Conservation (phyloP, 2,113 vertebrate species). For the Cardinalis cardinalis region DNA sequence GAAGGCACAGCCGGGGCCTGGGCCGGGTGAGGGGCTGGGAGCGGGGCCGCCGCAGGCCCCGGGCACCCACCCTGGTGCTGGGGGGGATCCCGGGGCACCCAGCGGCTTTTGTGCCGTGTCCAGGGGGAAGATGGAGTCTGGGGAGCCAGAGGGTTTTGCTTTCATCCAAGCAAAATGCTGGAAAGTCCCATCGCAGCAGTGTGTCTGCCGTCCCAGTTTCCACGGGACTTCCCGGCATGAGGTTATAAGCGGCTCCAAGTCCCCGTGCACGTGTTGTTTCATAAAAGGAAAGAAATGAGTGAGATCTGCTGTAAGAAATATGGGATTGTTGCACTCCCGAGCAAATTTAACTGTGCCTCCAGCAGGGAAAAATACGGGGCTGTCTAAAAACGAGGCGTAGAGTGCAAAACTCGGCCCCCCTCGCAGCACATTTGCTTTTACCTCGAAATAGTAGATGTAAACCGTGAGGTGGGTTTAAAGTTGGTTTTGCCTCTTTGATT, state of each 20-base stretch:
- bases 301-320: neutral
- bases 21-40: neutral
- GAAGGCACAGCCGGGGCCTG: conserved; percentile 37
- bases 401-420: neutral
- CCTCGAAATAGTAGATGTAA: neutral
- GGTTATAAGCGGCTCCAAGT: neutral
- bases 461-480: neutral
- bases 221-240: neutral
- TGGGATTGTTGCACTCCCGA: neutral
- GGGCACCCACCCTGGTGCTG: neutral
- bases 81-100: neutral
- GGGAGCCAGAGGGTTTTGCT: neutral
- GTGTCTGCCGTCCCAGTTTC: neutral
- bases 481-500: neutral
- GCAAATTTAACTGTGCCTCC: neutral
- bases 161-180: neutral
- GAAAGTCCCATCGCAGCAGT: neutral
- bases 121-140: neutral
- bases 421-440: neutral
- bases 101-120: rapidly evolving
- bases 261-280: neutral
- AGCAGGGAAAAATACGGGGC: neutral
- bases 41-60: neutral
- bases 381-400: neutral
- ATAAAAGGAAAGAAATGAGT: neutral